These are phyloP conservation scores for Barnardius zonarius DNA, from an alignment of 2,113 vertebrate genomes.

Conservation along the genomic window DNA sequence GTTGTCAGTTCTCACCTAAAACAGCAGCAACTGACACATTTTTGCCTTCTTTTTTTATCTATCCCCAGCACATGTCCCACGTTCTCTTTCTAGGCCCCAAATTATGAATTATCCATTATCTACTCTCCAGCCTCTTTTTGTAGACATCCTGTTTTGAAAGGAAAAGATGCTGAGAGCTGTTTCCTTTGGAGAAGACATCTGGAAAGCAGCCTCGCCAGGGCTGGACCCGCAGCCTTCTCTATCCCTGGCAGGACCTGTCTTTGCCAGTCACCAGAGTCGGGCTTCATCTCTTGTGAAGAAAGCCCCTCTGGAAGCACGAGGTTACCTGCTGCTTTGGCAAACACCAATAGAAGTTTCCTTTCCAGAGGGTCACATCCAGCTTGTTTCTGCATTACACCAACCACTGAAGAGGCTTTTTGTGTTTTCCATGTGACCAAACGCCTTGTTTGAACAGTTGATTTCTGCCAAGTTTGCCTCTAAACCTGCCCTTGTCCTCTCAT, in stretches of 20 bases:
- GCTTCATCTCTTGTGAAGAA: background rate
- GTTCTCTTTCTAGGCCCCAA: background rate
- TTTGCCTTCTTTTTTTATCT: background rate
- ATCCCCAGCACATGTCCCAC: fast-evolving
- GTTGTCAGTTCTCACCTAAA: background rate
- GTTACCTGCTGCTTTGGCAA: background rate
- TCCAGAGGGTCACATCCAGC: background rate
- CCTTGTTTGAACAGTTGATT: conserved; percentile 60
- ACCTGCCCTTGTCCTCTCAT: conserved; percentile 66
- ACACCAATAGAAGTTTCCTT: background rate
- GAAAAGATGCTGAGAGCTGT: background rate
- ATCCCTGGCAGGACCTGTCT: background rate
- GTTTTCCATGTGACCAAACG: conserved; percentile 52
- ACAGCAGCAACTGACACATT: fast-evolving
- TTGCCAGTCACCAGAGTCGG: background rate
- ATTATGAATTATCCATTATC: background rate
- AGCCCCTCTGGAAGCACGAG: background rate
- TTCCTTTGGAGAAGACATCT: background rate
- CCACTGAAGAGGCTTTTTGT: conserved; percentile 37
- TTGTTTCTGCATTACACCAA: conserved; percentile 65
- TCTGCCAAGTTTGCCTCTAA: conserved; percentile 65
- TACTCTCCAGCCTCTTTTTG: background rate
- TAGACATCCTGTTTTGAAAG: background rate
- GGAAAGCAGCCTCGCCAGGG: background rate
- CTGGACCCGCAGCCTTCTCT: background rate